Evolutionary conservation across 2,113 vertebrate species (phyloP).

Genomic region (Acrocephalus kingi): DNA sequence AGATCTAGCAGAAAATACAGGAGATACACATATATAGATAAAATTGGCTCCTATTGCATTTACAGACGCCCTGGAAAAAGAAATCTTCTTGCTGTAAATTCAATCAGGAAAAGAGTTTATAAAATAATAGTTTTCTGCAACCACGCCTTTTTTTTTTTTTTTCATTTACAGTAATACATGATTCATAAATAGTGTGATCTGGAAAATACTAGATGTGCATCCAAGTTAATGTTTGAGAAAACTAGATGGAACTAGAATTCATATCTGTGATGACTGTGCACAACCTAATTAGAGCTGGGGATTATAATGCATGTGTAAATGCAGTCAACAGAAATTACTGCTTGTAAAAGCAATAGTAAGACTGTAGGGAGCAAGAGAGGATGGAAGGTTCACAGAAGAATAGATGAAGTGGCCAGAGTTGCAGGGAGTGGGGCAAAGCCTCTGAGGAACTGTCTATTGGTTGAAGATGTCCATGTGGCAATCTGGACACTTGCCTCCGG

Average conservation of each 20-base stretch:
- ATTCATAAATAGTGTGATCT: conserved; percentile 3
- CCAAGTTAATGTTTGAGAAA: neutral
- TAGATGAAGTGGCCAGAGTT: neutral
- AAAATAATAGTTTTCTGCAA: neutral
- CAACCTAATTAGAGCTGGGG: neutral
- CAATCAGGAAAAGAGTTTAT: neutral
- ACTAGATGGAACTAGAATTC: neutral
- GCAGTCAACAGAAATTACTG: neutral
- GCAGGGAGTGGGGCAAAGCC: neutral
- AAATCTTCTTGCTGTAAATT: neutral
- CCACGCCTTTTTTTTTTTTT: neutral
- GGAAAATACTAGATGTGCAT: neutral
- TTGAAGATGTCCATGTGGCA: rapidly evolving
- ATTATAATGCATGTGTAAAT: neutral
- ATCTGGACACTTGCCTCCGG: neutral
- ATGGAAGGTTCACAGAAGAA: neutral
- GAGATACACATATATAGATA: neutral
- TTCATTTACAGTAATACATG: neutral
- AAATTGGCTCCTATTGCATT: neutral
- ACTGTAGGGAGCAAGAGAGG: neutral
- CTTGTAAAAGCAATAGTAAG: neutral
- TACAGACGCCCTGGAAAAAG: neutral
- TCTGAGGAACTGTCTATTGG: neutral
- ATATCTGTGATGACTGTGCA: neutral
- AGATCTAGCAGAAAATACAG: neutral